These are phyloP conservation scores for Paradoxurus hermaphroditus DNA, from an alignment of 2,113 vertebrate species.

Conservation along the genomic window DNA sequence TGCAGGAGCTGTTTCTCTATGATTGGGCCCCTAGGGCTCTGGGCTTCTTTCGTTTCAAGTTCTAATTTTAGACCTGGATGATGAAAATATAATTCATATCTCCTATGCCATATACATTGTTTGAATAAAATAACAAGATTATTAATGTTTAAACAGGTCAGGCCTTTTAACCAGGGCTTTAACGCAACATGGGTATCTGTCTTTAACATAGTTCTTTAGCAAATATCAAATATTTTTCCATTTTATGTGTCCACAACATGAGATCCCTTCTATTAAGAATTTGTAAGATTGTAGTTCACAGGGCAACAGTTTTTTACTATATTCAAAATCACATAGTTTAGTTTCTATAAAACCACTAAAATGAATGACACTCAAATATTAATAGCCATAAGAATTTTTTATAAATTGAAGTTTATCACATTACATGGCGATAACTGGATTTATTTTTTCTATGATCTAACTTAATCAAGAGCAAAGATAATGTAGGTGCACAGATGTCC, in stretches of 20 bases:
- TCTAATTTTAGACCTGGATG: slow-evolving; percentile 58
- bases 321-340: neutral
- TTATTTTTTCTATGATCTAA: slow-evolving; percentile 45
- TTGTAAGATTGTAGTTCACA: neutral
- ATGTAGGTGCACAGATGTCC: slow-evolving; percentile 65
- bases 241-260: neutral
- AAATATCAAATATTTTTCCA: neutral
- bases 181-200: neutral
- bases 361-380: neutral
- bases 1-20: neutral
- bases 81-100: slow-evolving; percentile 50
- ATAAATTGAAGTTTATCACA: neutral
- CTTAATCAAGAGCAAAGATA: slow-evolving; percentile 35
- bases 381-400: neutral
- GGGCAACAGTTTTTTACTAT: neutral
- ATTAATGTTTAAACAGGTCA: slow-evolving; percentile 21
- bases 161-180: slow-evolving; percentile 51
- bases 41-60: slow-evolving; percentile 44
- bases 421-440: neutral
- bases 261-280: neutral
- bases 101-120: slow-evolving; percentile 16
- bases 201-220: neutral
- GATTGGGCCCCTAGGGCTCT: slow-evolving; percentile 31
- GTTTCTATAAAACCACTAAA: slow-evolving; percentile 22
- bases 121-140: slow-evolving; percentile 60